These are phyloP conservation scores for Phainopepla nitens DNA, from an alignment of 2,113 vertebrate genomes.

Conservation along the genomic window DNA sequence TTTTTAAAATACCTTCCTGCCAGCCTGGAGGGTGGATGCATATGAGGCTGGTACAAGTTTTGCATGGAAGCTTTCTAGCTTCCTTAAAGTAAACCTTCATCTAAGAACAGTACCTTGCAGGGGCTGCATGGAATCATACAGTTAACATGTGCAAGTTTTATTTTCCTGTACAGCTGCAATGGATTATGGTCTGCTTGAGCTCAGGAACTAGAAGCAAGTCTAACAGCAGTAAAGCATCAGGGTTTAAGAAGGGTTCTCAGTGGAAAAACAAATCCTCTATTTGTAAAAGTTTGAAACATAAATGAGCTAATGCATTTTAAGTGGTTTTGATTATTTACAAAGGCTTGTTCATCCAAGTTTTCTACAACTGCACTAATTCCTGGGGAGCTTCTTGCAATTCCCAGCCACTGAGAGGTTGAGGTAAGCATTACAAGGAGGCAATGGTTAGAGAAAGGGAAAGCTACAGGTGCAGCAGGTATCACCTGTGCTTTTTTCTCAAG, in stretches of 20 bases:
- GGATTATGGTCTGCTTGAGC: neutral
- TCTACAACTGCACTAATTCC: neutral
- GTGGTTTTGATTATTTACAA: neutral
- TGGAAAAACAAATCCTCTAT: neutral
- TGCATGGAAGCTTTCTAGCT: neutral
- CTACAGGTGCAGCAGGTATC: neutral
- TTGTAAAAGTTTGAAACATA: neutral
- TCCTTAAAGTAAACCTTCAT: neutral
- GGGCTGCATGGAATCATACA: neutral
- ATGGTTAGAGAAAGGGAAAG: neutral
- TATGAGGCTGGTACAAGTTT: neutral
- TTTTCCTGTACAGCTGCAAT: neutral
- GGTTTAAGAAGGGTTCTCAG: neutral
- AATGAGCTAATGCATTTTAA: neutral
- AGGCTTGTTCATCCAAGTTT: neutral
- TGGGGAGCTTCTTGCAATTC: neutral
- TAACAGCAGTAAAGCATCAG: neutral
- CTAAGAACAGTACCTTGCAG: neutral
- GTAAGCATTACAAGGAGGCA: neutral
- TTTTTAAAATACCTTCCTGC: neutral
- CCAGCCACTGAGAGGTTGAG: fast-evolving
- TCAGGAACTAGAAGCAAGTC: neutral
- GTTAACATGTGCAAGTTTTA: neutral
- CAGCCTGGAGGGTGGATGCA: neutral
- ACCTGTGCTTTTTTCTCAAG: neutral